Conservation (phyloP, 1,140 invertebrate genomes). For the Batillaria attramentaria region DNA sequence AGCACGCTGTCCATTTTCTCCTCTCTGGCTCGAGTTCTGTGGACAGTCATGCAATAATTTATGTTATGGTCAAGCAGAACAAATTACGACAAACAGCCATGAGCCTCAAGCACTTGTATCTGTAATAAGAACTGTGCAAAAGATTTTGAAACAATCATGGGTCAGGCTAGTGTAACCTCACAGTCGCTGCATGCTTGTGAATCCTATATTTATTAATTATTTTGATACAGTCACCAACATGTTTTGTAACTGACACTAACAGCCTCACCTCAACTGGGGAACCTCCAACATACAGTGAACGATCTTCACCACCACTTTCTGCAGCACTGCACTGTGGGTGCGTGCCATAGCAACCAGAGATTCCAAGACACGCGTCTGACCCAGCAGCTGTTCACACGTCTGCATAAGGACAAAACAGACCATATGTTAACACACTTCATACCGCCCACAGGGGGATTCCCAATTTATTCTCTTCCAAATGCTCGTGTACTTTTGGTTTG, state of each 20-base stretch:
- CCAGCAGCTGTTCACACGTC: slow-evolving; percentile 61
- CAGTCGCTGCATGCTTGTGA: no score
- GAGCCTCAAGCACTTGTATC: not conserved
- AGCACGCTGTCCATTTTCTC: slow-evolving; percentile 56
- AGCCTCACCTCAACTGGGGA: slow-evolving; percentile 59
- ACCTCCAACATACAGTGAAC: slow-evolving; percentile 62
- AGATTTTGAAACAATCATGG: no score
- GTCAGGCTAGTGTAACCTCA: no score
- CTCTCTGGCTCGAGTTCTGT: slow-evolving; percentile 48
- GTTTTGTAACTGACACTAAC: no score
- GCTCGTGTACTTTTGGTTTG: no score
- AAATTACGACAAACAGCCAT: not conserved
- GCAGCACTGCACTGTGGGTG: slow-evolving; percentile 57
- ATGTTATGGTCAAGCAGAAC: not conserved
- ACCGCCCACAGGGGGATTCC: no score
- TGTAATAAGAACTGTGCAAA: not conserved
- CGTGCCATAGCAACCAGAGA: slow-evolving; percentile 56
- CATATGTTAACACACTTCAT: no score
- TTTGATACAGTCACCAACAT: no score
- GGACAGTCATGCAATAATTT: slow-evolving; percentile 3
- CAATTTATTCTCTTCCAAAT: no score
- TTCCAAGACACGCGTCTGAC: slow-evolving; percentile 48
- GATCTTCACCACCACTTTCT: slow-evolving; percentile 68
- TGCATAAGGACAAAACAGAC: no score
- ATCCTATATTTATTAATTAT: no score